Evolutionary conservation across 92 coral and sea anemone species (phyloP).

Genomic region (Paragorgia papillata): DNA sequence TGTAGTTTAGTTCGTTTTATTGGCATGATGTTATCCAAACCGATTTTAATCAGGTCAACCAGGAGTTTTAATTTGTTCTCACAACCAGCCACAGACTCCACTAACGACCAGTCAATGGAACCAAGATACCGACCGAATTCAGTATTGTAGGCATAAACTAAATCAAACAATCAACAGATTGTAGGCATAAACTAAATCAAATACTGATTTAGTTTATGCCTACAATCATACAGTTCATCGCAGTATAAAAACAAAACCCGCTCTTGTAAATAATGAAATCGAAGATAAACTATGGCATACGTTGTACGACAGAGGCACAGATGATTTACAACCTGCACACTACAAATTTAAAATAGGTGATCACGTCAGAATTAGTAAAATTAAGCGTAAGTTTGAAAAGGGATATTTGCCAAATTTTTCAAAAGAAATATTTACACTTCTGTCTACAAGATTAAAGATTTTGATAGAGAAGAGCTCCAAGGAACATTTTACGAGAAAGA

Average conservation of each 20-base stretch:
- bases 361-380: conserved; percentile 44
- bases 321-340: not conserved
- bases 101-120: too few relatives aligned
- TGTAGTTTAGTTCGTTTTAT: too few relatives aligned
- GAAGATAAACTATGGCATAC: conserved; percentile 32
- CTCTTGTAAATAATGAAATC: conserved; percentile 8
- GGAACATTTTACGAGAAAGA: too few relatives aligned
- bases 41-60: too few relatives aligned
- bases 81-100: too few relatives aligned
- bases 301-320: not conserved
- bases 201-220: conserved; percentile 7
- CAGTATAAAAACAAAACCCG: conserved; percentile 20
- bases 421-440: conserved; percentile 49
- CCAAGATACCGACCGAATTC: too few relatives aligned
- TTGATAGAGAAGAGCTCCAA: too few relatives aligned
- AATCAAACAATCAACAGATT: not conserved
- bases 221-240: conserved; percentile 38
- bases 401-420: conserved; percentile 51
- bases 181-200: not conserved
- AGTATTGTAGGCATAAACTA: too few relatives aligned
- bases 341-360: conserved; percentile 42
- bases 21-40: too few relatives aligned
- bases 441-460: too few relatives aligned
- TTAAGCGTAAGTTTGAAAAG: conserved; percentile 40
- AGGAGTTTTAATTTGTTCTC: too few relatives aligned